phyloP scores from a whole-genome alignment of 2,888 invertebrate species.

The Marronus borbonicus region DNA sequence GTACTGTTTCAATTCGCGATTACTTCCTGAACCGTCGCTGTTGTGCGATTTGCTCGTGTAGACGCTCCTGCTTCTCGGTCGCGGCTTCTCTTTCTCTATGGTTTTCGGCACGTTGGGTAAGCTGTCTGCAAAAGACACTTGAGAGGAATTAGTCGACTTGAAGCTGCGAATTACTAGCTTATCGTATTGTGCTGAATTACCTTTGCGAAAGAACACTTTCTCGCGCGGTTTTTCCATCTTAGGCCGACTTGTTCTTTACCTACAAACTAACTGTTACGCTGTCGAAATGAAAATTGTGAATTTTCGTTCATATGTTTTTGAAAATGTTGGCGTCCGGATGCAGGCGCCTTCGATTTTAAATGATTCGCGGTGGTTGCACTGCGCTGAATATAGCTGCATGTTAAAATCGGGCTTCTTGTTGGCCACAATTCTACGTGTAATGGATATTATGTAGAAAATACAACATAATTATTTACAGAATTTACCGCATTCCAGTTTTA shows the following conservation, averaged over 20 bases:
- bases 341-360: constrained; percentile 25
- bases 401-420: neutral
- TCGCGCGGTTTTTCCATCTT: constrained; percentile 60
- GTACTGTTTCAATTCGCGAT: constrained; percentile 74
- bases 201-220: constrained; percentile 69
- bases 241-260: constrained; percentile 15
- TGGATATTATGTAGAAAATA: neutral
- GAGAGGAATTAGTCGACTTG: constrained; percentile 30
- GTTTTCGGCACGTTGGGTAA: constrained; percentile 64
- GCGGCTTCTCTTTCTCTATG: constrained; percentile 68
- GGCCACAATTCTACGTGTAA: neutral
- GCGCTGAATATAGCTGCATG: neutral
- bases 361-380: neutral
- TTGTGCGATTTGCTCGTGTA: constrained; percentile 80
- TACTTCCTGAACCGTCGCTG: constrained; percentile 75
- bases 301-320: constrained; percentile 18
- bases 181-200: constrained; percentile 58
- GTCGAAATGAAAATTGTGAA: constrained; percentile 28
- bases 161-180: neutral
- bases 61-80: constrained; percentile 76
- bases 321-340: neutral
- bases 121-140: constrained; percentile 65
- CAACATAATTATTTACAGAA: too few relatives aligned
- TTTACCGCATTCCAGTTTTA: too few relatives aligned
- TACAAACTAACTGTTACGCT: constrained; percentile 8